Conservation (phyloP, 1,140 invertebrate species). For the Drosophila novamexicana region DNA sequence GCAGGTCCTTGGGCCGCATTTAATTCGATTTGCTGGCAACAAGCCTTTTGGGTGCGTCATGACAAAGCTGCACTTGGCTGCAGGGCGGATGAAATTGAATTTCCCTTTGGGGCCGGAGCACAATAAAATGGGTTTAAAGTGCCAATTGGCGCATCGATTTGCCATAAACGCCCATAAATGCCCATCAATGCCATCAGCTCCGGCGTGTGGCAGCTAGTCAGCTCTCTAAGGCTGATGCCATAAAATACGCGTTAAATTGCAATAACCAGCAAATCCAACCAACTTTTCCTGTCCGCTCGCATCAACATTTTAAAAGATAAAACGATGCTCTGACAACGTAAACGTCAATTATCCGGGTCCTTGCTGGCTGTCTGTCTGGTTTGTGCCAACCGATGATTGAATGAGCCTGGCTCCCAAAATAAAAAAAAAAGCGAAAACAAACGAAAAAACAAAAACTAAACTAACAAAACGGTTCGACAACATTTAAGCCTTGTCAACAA, state of each 20-base stretch:
- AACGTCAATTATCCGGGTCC: conserved; percentile 69
- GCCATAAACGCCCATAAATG: conserved; percentile 30
- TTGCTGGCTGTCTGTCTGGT: conserved; percentile 4
- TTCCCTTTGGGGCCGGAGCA: conserved; percentile 12
- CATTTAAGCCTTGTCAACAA: conserved; percentile 61
- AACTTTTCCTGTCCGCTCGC: conserved; percentile 23
- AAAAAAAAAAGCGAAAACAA: conserved; percentile 33
- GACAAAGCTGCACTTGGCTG: conserved; percentile 12
- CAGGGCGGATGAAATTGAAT: conserved; percentile 33
- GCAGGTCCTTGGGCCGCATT: background rate
- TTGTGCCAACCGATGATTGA: conserved; percentile 56
- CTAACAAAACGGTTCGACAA: conserved; percentile 37
- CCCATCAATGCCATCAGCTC: conserved; percentile 26
- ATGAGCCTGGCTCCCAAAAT: conserved; percentile 40
- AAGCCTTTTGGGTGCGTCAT: background rate
- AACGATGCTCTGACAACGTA: conserved; percentile 47
- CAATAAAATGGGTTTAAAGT: conserved; percentile 38
- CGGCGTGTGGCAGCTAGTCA: background rate
- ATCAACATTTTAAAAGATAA: conserved; percentile 58
- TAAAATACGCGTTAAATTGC: conserved; percentile 52
- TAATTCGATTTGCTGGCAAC: conserved; percentile 25
- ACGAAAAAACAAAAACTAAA: conserved; percentile 58
- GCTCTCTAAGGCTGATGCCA: conserved; percentile 35
- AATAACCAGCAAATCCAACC: conserved; percentile 62
- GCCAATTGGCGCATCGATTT: conserved; percentile 45